Evolutionary conservation across 2,113 vertebrate species (phyloP), one percentile per base, ranked within the genome.

Genomic region (Sander vitreus): DNA sequence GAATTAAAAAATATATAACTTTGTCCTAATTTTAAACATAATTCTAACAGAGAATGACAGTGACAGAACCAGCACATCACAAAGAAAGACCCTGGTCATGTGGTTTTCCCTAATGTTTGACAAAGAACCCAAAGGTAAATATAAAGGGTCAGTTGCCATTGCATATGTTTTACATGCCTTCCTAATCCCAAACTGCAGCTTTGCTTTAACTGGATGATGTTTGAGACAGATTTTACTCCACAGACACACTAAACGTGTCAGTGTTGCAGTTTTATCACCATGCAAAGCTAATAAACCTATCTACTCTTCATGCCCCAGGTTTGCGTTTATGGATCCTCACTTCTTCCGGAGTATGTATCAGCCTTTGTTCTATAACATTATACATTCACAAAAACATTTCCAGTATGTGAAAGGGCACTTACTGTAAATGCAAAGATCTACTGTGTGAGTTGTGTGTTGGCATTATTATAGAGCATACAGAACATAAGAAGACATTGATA

Each of bases 161-260:
- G 33, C 51, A 80, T 66, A 39, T 80, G 76, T 80, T 76, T 79
- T 59, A 69, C 58, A 81, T 79, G 23, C 27, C 16, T 86, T 57
- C 64, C n/a, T 62, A 59, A 57, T 57, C 53, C 39, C 69, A 68
- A 68, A 79, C 45, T 50, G 48, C 62, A 67, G 30, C 66, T 73
- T 53, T 5, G 8, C 19, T 78, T 73, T 47, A 45, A 59, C 25
- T 51, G 15, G 45, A 60, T 55, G 43, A 69, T 76, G 30, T 74
- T 58, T 58, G 12, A 76, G 48, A 45, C 23, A 71, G n/a, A 48
- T 50, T 69, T 67, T 62, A 4, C 68, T 69, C 58, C 45, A 43
- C 18, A 66, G 67, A 78, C 78, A 71, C 73, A 57, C 36, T 80
- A 74, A 90, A 91, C 69, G 60, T 77, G 65, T 73, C 81, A 78